A percentile compares a stretch with the other conserved stretches of the same genome.
Evolutionary conservation across 2,888 invertebrate genomes (phyloP).

Genomic region (Parnassius apollo): DNA sequence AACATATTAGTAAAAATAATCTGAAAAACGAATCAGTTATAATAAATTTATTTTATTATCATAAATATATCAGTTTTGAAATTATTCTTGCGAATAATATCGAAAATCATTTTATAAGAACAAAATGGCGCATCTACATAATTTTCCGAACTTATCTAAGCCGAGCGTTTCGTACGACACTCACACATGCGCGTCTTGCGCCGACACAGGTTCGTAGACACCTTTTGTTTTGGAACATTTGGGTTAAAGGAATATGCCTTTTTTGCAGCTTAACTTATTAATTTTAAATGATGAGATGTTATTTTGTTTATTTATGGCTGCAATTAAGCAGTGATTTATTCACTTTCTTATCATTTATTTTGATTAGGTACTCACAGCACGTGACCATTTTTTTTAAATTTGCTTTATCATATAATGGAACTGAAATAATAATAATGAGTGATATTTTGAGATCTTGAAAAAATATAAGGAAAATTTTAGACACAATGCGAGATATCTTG

Average conservation of each 20-base stretch:
- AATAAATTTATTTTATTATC: too few relatives aligned
- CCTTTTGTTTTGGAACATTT: conserved; percentile 60
- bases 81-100: too few relatives aligned
- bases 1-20: too few relatives aligned
- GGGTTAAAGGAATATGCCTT: conserved; percentile 48
- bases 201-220: conserved; percentile 50
- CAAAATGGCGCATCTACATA: conserved; percentile 18
- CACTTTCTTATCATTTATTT: conserved; percentile 2
- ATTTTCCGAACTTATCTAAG: conserved; percentile 39
- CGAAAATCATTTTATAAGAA: too few relatives aligned
- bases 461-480: too few relatives aligned
- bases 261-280: conserved; percentile 35
- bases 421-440: neutral
- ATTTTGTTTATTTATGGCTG: conserved; percentile 14
- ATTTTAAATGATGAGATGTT: conserved; percentile 24
- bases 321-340: conserved; percentile 7
- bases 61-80: too few relatives aligned
- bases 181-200: conserved; percentile 41
- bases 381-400: neutral
- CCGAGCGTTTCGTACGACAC: conserved; percentile 32
- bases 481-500: too few relatives aligned
- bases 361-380: neutral
- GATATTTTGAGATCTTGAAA: too few relatives aligned
- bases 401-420: neutral
- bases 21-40: too few relatives aligned